Evolutionary conservation across 2,888 invertebrate species (phyloP).

Genomic region (Drosophila siamana): DNA sequence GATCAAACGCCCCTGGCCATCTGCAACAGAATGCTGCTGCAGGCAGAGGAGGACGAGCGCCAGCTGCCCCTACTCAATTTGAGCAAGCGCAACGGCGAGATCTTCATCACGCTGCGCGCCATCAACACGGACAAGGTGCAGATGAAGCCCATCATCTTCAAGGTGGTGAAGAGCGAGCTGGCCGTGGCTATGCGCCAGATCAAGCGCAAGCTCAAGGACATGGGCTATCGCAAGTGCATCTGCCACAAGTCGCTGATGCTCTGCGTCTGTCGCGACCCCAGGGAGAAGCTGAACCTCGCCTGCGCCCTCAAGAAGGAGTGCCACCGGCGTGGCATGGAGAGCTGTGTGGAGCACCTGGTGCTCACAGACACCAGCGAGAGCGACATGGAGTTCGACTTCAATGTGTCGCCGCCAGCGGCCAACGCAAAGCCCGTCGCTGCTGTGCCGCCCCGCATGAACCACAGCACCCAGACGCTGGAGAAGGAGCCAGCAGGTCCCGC

Average conservation of each 20-base stretch:
- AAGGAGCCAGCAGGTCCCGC: slow-evolving; percentile 85
- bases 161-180: slow-evolving; percentile 87
- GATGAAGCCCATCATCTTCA: slow-evolving; percentile 88
- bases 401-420: slow-evolving; percentile 89
- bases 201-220: slow-evolving; percentile 86
- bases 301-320: slow-evolving; percentile 86
- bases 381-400: slow-evolving; percentile 89
- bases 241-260: slow-evolving; percentile 86
- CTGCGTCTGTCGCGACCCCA: slow-evolving; percentile 77
- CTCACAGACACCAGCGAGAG: slow-evolving; percentile 83
- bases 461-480: slow-evolving; percentile 88
- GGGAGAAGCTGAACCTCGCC: slow-evolving; percentile 85
- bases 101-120: slow-evolving; percentile 86
- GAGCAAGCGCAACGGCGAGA: slow-evolving; percentile 88
- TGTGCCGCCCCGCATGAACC: slow-evolving; percentile 85
- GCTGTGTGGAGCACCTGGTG: slow-evolving; percentile 69
- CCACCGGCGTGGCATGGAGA: slow-evolving; percentile 53
- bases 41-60: slow-evolving; percentile 72
- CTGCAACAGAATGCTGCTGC: slow-evolving; percentile 82
- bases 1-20: slow-evolving; percentile 47
- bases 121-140: not conserved
- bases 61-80: slow-evolving; percentile 87
- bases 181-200: slow-evolving; percentile 86
- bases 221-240: slow-evolving; percentile 87
- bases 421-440: slow-evolving; percentile 86